A percentile compares a stretch with the other conserved stretches of the same genome.
phyloP scores from a whole-genome alignment of 1,140 invertebrate genomes.

The Aporrectodea caliginosa region DNA sequence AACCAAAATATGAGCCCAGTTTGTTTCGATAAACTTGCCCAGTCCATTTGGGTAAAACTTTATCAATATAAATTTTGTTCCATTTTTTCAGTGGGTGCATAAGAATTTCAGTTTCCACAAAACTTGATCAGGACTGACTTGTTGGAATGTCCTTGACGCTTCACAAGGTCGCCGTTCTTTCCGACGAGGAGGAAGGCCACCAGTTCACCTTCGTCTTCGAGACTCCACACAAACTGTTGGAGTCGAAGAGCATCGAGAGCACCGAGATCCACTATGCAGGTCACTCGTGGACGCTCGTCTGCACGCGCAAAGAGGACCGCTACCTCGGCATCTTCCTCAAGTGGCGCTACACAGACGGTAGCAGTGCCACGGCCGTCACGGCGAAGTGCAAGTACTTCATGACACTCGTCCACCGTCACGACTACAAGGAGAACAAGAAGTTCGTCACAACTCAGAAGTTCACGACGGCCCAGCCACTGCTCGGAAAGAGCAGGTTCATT shows the following conservation, averaged over 20 bases:
- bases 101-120: too few species aligned
- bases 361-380: constrained; percentile 19
- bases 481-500: constrained; percentile 31
- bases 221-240: constrained; percentile 22
- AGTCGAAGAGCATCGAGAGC: constrained; percentile 27
- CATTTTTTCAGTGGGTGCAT: too few species aligned
- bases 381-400: constrained; percentile 25
- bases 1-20: too few species aligned
- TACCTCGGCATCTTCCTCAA: constrained; percentile 31
- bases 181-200: constrained; percentile 27
- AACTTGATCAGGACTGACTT: too few species aligned
- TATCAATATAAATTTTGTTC: too few species aligned
- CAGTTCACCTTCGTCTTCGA: constrained; percentile 31
- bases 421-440: constrained; percentile 19
- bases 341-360: constrained; percentile 27
- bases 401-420: constrained; percentile 18
- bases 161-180: constrained; percentile 18
- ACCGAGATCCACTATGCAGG: constrained; percentile 27
- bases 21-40: too few species aligned
- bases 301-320: constrained; percentile 28
- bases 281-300: constrained; percentile 27
- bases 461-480: constrained; percentile 22
- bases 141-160: constrained; percentile 8
- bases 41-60: too few species aligned
- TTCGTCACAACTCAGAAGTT: constrained; percentile 28